phyloP scores from a whole-genome alignment of 2,888 invertebrate species.

The Nipponacmea schrenckii region DNA sequence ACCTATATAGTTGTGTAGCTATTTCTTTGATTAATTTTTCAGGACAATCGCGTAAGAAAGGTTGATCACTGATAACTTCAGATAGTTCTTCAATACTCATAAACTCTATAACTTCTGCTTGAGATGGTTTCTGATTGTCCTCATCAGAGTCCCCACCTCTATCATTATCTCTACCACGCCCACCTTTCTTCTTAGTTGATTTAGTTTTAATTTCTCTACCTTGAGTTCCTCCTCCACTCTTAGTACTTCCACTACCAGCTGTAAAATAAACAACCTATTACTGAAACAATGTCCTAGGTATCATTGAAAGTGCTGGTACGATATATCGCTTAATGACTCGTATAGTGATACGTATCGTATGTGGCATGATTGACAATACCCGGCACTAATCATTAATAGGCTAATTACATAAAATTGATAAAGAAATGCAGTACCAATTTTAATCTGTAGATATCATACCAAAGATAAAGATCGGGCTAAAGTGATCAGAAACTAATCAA shows the following conservation, averaged over 20 bases:
- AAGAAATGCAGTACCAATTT: no score
- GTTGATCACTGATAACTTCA: slow-evolving; percentile 72
- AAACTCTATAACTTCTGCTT: slow-evolving; percentile 43
- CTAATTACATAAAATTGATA: no score
- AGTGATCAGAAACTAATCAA: no score
- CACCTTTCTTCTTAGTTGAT: slow-evolving; percentile 82
- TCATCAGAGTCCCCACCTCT: slow-evolving; percentile 79
- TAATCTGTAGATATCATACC: no score
- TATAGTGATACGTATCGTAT: no score
- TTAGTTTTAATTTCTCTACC: slow-evolving; percentile 96
- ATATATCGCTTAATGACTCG: no score
- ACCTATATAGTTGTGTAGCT: slow-evolving; percentile 78
- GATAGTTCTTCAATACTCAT: slow-evolving; percentile 75
- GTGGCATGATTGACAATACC: no score
- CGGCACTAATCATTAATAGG: no score
- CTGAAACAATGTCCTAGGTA: not conserved
- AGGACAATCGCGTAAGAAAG: slow-evolving; percentile 72
- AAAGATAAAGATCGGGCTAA: no score
- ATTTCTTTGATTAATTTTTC: slow-evolving; percentile 79
- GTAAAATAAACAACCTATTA: not conserved
- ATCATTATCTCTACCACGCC: slow-evolving; percentile 70
- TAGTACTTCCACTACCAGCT: slow-evolving; percentile 66
- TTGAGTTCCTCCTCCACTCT: slow-evolving; percentile 90
- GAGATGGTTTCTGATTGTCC: not conserved
- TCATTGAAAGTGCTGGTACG: no score